phyloP scores from a whole-genome alignment of 2,797 vertebrate species.

The Allobates femoralis region DNA sequence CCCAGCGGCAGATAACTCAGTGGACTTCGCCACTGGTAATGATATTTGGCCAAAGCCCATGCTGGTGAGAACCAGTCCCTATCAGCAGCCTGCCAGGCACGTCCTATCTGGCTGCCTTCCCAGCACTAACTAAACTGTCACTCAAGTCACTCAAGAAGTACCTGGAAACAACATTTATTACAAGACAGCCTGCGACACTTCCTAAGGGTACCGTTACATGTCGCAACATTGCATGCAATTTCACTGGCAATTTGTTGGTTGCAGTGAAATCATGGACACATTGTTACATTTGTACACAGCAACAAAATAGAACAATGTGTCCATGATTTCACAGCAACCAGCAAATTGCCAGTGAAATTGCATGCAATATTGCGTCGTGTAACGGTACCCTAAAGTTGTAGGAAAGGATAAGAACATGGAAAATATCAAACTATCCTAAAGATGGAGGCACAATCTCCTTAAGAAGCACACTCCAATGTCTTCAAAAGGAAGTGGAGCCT shows the following conservation, averaged over 20 bases:
- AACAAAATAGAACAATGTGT: no score
- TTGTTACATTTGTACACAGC: no score
- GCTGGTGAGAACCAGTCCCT: not conserved
- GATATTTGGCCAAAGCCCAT: not conserved
- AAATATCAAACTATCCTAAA: not conserved
- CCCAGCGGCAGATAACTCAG: not conserved
- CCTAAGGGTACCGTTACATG: no score
- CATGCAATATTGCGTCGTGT: no score
- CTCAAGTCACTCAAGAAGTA: no score
- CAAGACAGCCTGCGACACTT: no score
- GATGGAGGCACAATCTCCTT: not conserved
- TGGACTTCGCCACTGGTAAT: not conserved
- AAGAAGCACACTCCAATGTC: not conserved
- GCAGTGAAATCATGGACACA: no score
- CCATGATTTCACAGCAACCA: no score
- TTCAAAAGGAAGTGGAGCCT: not conserved
- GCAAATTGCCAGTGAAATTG: no score
- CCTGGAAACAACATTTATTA: no score
- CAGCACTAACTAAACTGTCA: conserved; percentile 4
- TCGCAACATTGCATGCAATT: no score
- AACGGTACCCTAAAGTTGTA: not conserved
- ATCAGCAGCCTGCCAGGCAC: not conserved
- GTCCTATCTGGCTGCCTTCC: not conserved
- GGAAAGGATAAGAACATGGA: not conserved
- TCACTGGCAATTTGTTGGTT: no score